Base-by-base conservation (phyloP, 1,140 invertebrate species). In the Chrysoperla carnea region DNA sequence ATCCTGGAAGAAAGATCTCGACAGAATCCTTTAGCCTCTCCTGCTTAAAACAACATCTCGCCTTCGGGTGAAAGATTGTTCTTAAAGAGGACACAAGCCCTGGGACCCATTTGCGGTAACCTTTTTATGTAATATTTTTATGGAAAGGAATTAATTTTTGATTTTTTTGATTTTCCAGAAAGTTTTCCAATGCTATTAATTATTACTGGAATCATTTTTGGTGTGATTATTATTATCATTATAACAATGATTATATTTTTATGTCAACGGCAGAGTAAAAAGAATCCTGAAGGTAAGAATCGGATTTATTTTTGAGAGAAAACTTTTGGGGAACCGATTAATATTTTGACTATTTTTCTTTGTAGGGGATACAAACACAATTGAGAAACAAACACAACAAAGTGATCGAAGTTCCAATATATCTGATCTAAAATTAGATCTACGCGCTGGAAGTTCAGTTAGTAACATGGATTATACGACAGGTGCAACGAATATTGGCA, bases 401-500 rank as follows among this genome's bases (percentile, higher is more conserved):
- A 85, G 82, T 37, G 86, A 91, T 53, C 70, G 81, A 46, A 88
- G 82, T 53, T 91, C 88, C 39, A 88, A 89, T 57, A 80, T 91
- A 51, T 90, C 85, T 46, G 87, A 91, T 62, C 64, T 91, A 54
- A 93, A 92, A 63, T 69, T 85, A 37, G 87, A 93, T 61, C 70
- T 90, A 42, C 67, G 86, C 47, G 81, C 87, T 35, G 84, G 84
- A 45, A 84, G 80, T 41, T 90, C 77, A 42, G 70, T 81, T 46
- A 79, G 75, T 50, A 78, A 80, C 52, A 75, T 63, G 68, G 75
- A 61, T 48, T 61, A 61, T 43, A 58, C 59, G 37, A 61, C 60
- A 33, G 62, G 61, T 15, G 66, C 67, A 37, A 33, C n/a, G 6
- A 33, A 33, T 33, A 33, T 33, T 33, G 31, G 31, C 8, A 33